Base-by-base conservation (phyloP, 2,113 vertebrate species). In the Choloepus hoffmanni region DNA sequence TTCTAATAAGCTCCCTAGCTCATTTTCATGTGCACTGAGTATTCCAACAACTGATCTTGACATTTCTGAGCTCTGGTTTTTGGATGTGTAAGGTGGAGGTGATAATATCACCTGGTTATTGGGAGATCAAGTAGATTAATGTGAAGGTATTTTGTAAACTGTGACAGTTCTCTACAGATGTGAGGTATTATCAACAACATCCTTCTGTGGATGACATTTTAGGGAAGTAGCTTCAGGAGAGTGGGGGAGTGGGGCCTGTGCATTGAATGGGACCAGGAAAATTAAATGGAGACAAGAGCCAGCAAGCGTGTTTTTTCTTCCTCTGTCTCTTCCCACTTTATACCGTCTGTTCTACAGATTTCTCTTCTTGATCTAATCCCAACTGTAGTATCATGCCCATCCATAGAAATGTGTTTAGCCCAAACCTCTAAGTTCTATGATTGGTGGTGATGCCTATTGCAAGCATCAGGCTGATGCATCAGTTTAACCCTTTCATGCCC, bases 371-470 rank as follows among this genome's bases (percentile, higher is more conserved):
- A 12, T 55, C 24, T 48, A 21, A 28, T 82, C 55, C 63, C 24
- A 8, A 2, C 0, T 3, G n/a, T 62, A 60, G 65, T 15, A 8
- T 30, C 24, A 3, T 24, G 55, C 65, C 55, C 23, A 4, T 18
- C 67, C 33, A 0, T 8, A 14, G 63, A 5, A 8, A 33, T 7
- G 63, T 92, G 48, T 21, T 86, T 6, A 14, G 36, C 62, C 30
- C 18, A 2, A 90, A 13, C 50, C 63, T 24, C 55, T 26, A 9
- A 58, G 78, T 40, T 18, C 50, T 23, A 24, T 78, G 40, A 9
- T 1, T 48, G n/a, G 33, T 18, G 30, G n/a, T 0, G 45, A 63
- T 14, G 4, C 15, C 0, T 11, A 5, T 3, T 28, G 45, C 36
- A 21, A 8, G 30, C 36, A 9, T 45, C 70, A 6, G 8, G 67